Conservation (phyloP, 2,888 invertebrate species). For the Dasypogon diadema region DNA sequence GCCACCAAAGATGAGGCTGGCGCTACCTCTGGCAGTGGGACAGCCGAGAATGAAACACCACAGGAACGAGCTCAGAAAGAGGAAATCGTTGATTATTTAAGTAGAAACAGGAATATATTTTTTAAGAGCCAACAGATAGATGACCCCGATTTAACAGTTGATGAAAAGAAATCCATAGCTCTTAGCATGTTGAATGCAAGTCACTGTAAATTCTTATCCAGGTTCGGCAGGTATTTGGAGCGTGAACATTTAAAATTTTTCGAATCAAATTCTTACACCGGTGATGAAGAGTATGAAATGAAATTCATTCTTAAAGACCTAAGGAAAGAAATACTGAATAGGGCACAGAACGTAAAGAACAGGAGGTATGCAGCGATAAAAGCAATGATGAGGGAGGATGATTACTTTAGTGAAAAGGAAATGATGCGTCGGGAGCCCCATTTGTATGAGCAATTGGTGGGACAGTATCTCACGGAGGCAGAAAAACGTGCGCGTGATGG, state of each 20-base stretch:
- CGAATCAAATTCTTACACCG: conserved; percentile 71
- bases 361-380: conserved; percentile 85
- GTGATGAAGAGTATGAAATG: conserved; percentile 72
- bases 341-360: conserved; percentile 77
- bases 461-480: conserved; percentile 83
- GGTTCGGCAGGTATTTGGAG: conserved; percentile 81
- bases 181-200: conserved; percentile 74
- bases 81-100: conserved; percentile 62
- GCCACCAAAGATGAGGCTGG: neutral
- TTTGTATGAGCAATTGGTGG: conserved; percentile 90
- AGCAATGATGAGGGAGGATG: conserved; percentile 74
- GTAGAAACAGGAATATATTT: conserved; percentile 65
- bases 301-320: conserved; percentile 75
- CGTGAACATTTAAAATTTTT: conserved; percentile 72
- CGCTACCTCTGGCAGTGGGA: neutral
- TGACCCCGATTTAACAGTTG: conserved; percentile 78
- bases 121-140: conserved; percentile 87
- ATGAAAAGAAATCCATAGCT: conserved; percentile 80
- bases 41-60: conserved; percentile 40
- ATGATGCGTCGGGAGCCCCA: conserved; percentile 94
- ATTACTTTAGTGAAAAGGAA: conserved; percentile 90
- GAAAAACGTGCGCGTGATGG: conserved; percentile 78
- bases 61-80: conserved; percentile 44
- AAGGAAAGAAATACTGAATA: conserved; percentile 71
- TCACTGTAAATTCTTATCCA: conserved; percentile 78